Conservation (phyloP, 2,113 vertebrate genomes). For the Drymodes brunneopygia region DNA sequence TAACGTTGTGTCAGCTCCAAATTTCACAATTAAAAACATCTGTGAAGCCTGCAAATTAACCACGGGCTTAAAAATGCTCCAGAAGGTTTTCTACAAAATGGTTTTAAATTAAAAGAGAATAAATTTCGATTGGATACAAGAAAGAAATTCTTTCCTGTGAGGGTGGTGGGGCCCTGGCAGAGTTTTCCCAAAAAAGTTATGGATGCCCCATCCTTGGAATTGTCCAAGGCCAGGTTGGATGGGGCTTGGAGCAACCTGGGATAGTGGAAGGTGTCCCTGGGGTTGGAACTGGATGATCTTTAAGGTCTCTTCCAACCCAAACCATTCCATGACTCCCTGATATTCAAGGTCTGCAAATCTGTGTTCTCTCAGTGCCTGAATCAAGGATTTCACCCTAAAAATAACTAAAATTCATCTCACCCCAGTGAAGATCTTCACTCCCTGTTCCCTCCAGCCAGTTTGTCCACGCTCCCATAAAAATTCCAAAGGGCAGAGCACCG, state of each 20-base stretch:
- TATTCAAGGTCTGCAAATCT: background rate
- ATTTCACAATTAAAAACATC: background rate
- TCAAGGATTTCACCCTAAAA: background rate
- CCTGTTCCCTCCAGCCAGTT: background rate
- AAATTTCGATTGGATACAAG: background rate
- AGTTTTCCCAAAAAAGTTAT: background rate
- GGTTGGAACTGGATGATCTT: rapidly evolving
- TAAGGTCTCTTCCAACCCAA: background rate
- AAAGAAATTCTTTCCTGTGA: background rate
- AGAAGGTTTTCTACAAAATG: background rate
- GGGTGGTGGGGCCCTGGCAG: background rate
- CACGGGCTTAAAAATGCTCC: background rate
- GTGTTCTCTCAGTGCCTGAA: background rate
- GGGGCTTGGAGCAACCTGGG: background rate
- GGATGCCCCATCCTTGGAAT: background rate
- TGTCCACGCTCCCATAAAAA: rapidly evolving
- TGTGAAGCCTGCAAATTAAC: background rate
- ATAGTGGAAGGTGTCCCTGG: rapidly evolving
- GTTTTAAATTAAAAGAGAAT: background rate
- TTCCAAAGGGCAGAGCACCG: background rate
- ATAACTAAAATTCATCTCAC: background rate
- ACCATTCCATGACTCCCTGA: rapidly evolving
- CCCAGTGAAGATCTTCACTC: background rate
- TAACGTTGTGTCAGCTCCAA: background rate
- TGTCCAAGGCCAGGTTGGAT: rapidly evolving